Evolutionary conservation across 2,113 vertebrate genomes (phyloP).

Genomic region (Daubentonia madagascariensis): DNA sequence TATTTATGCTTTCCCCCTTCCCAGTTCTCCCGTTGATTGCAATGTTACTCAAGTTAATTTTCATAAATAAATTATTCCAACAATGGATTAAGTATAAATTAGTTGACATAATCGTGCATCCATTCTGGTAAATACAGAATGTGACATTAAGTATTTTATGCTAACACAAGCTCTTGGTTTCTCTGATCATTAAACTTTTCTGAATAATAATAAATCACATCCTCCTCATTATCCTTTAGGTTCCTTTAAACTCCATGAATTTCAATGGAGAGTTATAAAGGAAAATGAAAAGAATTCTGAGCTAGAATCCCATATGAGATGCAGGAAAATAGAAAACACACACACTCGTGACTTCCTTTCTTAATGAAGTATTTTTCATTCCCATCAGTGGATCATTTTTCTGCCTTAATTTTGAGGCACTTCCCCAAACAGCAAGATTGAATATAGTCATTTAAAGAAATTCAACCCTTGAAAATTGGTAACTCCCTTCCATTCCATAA

Average conservation of each 20-base stretch:
- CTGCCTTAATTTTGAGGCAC: constrained; percentile 20
- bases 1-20: background rate
- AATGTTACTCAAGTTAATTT: constrained; percentile 56
- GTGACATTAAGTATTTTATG: constrained; percentile 54
- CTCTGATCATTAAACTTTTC: constrained; percentile 52
- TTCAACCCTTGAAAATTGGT: background rate
- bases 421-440: background rate
- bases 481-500: background rate
- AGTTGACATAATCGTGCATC: constrained; percentile 54
- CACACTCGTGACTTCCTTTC: background rate
- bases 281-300: background rate
- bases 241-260: constrained; percentile 34
- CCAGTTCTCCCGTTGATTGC: background rate
- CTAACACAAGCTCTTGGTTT: constrained; percentile 25
- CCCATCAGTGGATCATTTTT: background rate
- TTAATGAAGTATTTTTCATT: constrained; percentile 44
- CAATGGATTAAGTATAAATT: constrained; percentile 68
- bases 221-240: background rate
- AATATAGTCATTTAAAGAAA: background rate
- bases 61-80: constrained; percentile 73
- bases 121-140: constrained; percentile 67
- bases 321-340: background rate
- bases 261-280: constrained; percentile 23
- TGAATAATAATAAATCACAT: constrained; percentile 28
- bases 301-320: background rate